Conservation (phyloP, 2,113 vertebrate species). For the Saimiri boliviensis region DNA sequence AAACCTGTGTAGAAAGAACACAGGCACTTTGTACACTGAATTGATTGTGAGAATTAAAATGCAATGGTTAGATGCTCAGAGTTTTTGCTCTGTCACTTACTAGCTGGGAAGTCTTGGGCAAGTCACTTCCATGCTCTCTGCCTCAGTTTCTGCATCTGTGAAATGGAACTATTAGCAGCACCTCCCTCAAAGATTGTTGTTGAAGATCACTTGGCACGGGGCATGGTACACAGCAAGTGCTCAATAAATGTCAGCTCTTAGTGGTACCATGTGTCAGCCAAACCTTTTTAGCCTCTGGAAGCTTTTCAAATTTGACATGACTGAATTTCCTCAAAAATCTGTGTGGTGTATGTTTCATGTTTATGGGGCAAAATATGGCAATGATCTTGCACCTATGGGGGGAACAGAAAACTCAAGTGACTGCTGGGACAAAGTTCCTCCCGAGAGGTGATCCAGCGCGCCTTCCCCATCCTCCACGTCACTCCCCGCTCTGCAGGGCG, state of each 20-base stretch:
- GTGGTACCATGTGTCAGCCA: background rate
- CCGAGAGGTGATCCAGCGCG: slow-evolving; percentile 15
- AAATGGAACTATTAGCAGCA: rapidly evolving
- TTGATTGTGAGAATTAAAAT: background rate
- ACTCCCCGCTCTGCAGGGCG: slow-evolving; percentile 33
- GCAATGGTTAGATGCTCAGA: rapidly evolving
- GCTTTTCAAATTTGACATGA: background rate
- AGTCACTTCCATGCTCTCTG: background rate
- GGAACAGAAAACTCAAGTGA: background rate
- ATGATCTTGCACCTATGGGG: background rate
- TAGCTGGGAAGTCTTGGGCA: background rate
- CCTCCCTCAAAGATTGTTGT: rapidly evolving
- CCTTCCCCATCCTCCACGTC: slow-evolving; percentile 40
- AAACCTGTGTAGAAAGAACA: background rate
- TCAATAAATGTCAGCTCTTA: rapidly evolving
- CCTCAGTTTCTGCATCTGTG: background rate
- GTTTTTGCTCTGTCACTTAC: background rate
- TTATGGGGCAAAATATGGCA: background rate
- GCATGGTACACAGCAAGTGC: background rate
- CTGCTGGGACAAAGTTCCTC: background rate
- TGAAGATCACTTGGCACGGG: rapidly evolving
- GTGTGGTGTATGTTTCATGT: background rate
- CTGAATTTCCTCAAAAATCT: background rate
- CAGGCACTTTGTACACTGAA: rapidly evolving
- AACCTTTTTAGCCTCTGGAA: background rate